A percentile compares a stretch with the other conserved stretches of the same genome.
These are phyloP conservation scores for Aphyosemion australe DNA, from an alignment of 2,113 vertebrate genomes.

Conservation along the genomic window DNA sequence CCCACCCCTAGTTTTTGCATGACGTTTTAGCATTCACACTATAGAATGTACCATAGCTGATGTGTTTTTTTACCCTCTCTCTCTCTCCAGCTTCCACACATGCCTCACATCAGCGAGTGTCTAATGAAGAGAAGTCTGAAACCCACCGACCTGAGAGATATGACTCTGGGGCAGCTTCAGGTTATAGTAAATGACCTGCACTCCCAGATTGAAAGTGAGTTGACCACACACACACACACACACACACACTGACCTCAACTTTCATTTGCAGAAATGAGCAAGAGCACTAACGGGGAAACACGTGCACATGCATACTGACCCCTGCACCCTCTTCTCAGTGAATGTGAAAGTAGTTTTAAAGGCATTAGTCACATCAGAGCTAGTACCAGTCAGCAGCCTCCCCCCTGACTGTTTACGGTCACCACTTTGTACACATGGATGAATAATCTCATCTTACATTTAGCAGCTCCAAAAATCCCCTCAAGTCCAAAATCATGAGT, in stretches of 20 bases:
- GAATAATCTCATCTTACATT: conserved; percentile 48
- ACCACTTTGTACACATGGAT: conserved; percentile 32
- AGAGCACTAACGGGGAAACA: conserved; percentile 47
- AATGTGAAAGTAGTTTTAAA: conserved; percentile 60
- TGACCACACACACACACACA: conserved; percentile 13
- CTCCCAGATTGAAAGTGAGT: conserved; percentile 98
- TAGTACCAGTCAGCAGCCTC: conserved; percentile 32
- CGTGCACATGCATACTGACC: conserved; percentile 47
- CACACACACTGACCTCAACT: conserved; percentile 30
- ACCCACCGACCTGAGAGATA: conserved; percentile 92
- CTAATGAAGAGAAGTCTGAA: conserved; percentile 98
- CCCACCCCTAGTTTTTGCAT: too few relatives aligned
- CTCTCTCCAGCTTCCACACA: conserved; percentile 87
- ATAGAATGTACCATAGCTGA: conserved; percentile 3
- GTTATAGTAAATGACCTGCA: conserved; percentile 99
- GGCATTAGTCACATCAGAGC: conserved; percentile 50
- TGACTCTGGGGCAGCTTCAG: conserved; percentile 96
- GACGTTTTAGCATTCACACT: too few relatives aligned
- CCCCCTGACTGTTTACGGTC: conserved; percentile 55
- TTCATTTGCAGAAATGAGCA: conserved; percentile 54
- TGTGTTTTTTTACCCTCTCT: background rate
- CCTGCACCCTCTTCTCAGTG: conserved; percentile 15
- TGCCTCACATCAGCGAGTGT: conserved; percentile 99
- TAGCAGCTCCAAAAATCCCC: conserved; percentile 49
- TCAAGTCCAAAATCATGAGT: conserved; percentile 31